phyloP scores from a whole-genome alignment of 2,113 vertebrate genomes.

The Athene cunicularia region DNA sequence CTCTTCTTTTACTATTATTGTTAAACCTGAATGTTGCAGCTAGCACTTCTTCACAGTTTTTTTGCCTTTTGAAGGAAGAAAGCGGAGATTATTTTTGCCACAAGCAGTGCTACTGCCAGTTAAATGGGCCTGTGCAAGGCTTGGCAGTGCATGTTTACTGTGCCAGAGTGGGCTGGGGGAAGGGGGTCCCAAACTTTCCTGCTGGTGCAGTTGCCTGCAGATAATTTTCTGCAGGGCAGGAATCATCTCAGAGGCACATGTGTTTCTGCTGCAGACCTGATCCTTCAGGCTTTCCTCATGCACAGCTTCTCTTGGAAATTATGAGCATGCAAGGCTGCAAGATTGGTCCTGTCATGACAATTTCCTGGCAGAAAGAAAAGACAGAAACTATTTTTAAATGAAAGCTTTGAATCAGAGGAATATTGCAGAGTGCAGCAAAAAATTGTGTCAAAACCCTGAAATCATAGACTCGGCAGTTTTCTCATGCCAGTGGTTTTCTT shows the following conservation, averaged over 20 bases:
- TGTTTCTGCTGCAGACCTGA: neutral
- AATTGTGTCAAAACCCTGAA: conserved; percentile 40
- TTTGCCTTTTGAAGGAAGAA: neutral
- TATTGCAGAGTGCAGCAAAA: conserved; percentile 57
- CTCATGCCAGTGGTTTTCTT: conserved; percentile 15
- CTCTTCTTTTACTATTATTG: neutral
- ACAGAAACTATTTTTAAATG: conserved; percentile 51
- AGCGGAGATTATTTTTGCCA: neutral
- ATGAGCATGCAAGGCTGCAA: neutral
- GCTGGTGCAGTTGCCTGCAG: neutral
- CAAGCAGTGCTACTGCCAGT: neutral
- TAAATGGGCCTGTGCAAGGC: neutral
- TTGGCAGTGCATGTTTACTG: neutral
- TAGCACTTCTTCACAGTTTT: neutral
- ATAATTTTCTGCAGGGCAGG: neutral
- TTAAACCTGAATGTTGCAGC: neutral
- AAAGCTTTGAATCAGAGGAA: conserved; percentile 48
- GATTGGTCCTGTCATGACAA: neutral
- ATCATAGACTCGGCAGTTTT: conserved; percentile 39
- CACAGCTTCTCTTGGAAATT: neutral
- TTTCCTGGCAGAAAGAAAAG: conserved; percentile 35
- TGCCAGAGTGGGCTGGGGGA: neutral
- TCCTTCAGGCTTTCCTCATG: neutral
- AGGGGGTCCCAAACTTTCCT: neutral
- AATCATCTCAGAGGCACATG: neutral